Conservation (phyloP, 2,113 vertebrate species). For the Siphamia tubifer region DNA sequence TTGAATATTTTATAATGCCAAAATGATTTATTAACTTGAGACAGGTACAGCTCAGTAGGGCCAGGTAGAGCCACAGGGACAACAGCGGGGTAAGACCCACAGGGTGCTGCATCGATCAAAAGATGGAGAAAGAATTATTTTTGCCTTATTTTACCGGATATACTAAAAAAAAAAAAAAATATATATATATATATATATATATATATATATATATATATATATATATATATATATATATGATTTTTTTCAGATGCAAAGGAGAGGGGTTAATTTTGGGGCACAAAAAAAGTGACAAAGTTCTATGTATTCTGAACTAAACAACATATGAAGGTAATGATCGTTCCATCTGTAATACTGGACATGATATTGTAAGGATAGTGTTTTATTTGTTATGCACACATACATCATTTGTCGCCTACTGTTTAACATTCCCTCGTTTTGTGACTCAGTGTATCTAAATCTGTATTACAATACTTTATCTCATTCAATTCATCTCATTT, state of each 20-base stretch:
- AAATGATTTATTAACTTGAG: constrained; percentile 91
- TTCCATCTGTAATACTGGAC: too few species aligned
- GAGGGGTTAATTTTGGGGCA: too few species aligned
- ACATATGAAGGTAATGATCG: too few species aligned
- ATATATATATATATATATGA: not conserved
- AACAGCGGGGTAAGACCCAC: constrained; percentile 69
- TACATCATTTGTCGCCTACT: constrained; percentile 35
- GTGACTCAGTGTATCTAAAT: constrained; percentile 40
- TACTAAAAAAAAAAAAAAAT: too few species aligned
- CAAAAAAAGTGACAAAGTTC: too few species aligned
- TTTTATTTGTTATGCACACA: too few species aligned
- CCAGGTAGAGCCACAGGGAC: constrained; percentile 73
- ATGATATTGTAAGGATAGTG: too few species aligned
- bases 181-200: not conserved
- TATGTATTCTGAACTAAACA: too few species aligned
- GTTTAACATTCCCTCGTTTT: constrained; percentile 49
- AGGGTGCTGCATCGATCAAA: constrained; percentile 56
- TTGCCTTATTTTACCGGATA: constrained; percentile 2
- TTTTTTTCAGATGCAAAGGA: not conserved
- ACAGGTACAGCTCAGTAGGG: constrained; percentile 82
- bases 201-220: not conserved
- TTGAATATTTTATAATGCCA: constrained; percentile 93
- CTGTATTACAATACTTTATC: constrained; percentile 15
- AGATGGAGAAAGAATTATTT: constrained; percentile 35
- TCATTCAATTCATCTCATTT: constrained; percentile 54